Conservation (phyloP, 35 echinoderm and acorn worm species). For the Anneissia japonica region DNA sequence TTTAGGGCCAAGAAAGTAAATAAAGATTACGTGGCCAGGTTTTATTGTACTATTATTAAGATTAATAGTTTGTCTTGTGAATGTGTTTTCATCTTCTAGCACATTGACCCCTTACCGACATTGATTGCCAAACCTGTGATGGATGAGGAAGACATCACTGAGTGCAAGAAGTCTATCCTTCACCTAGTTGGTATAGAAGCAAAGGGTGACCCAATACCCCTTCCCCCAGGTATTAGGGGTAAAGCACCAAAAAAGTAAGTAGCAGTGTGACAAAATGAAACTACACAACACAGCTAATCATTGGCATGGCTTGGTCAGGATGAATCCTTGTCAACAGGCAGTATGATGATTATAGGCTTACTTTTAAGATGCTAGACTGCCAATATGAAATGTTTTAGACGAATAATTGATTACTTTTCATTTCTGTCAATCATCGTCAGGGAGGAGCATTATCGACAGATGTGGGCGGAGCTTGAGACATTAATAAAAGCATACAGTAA, state of each 20-base stretch:
- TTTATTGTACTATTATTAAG: no score
- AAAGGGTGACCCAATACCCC: constrained; percentile 74
- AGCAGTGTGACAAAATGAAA: neutral
- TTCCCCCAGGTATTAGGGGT: constrained; percentile 55
- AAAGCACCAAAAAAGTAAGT: constrained; percentile 86
- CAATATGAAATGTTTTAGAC: neutral
- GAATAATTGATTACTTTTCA: neutral
- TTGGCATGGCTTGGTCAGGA: neutral
- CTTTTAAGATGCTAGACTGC: neutral
- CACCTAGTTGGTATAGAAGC: constrained; percentile 83
- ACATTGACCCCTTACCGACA: constrained; percentile 70
- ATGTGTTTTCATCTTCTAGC: constrained; percentile 35
- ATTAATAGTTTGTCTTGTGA: no score
- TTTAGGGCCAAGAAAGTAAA: no score
- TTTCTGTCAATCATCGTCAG: constrained; percentile 11
- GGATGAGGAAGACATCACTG: constrained; percentile 60
- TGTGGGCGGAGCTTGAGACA: constrained; percentile 91
- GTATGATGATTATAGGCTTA: neutral
- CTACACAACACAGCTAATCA: neutral
- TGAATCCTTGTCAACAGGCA: neutral
- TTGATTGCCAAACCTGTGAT: constrained; percentile 60
- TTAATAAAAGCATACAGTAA: constrained; percentile 53
- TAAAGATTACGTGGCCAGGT: no score
- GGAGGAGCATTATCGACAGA: constrained; percentile 87
- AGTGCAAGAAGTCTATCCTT: constrained; percentile 77